Evolutionary conservation across 2,888 invertebrate species (phyloP).

Genomic region (Eilema griseolum): DNA sequence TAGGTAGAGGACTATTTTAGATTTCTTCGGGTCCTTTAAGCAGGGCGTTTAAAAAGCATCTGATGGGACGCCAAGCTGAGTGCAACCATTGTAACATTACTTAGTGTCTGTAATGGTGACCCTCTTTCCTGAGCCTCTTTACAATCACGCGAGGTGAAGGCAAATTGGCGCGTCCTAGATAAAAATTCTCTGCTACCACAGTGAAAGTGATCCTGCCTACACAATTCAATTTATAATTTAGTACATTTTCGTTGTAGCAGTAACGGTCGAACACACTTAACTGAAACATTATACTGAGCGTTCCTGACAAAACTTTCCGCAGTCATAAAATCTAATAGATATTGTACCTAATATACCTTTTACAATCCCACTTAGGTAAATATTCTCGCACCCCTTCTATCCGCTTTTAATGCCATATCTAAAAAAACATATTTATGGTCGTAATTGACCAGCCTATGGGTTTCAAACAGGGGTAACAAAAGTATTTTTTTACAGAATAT

Average conservation of each 20-base stretch:
- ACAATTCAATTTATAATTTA: constrained; percentile 4
- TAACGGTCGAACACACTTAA: constrained; percentile 2
- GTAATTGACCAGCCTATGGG: background rate
- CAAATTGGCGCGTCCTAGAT: too few species aligned
- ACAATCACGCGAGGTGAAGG: too few species aligned
- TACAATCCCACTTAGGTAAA: constrained; percentile 23
- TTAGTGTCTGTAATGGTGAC: too few species aligned
- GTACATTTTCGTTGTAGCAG: too few species aligned
- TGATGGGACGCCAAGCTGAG: too few species aligned
- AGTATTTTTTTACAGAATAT: background rate
- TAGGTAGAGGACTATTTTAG: too few species aligned
- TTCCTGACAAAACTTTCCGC: background rate
- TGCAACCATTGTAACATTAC: too few species aligned
- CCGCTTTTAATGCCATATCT: constrained; percentile 22
- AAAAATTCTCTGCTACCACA: background rate
- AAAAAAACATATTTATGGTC: constrained; percentile 33
- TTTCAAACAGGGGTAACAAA: background rate
- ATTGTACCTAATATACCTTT: constrained; percentile 16
- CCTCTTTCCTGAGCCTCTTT: too few species aligned
- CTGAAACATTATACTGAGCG: background rate
- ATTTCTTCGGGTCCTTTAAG: too few species aligned
- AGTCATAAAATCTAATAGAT: constrained; percentile 17
- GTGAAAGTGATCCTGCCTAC: background rate
- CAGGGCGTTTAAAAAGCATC: too few species aligned
- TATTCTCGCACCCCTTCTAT: constrained; percentile 21